These are phyloP conservation scores for Nemoura dubitans DNA, from an alignment of 2,888 invertebrate species.

Conservation along the genomic window DNA sequence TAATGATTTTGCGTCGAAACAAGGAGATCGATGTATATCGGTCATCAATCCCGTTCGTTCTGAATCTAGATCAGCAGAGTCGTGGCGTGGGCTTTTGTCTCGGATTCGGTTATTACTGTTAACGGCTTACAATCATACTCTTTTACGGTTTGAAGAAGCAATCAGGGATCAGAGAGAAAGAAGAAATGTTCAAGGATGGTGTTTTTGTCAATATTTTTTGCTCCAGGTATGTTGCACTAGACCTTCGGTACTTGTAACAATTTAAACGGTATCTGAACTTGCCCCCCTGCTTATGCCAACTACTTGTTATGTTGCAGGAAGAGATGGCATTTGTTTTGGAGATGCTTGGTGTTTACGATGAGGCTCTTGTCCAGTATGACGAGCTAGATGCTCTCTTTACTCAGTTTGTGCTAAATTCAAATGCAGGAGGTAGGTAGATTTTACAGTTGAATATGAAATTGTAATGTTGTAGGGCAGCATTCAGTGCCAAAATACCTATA, in stretches of 20 bases:
- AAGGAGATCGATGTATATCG: slow-evolving; percentile 83
- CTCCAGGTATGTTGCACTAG: slow-evolving; percentile 70
- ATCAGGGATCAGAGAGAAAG: slow-evolving; percentile 90
- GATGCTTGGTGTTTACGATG: slow-evolving; percentile 92
- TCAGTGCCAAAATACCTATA: too few species aligned
- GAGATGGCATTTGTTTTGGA: slow-evolving; percentile 94
- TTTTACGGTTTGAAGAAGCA: slow-evolving; percentile 87
- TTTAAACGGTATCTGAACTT: too few species aligned
- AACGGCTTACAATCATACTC: slow-evolving; percentile 85
- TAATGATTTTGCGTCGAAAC: slow-evolving; percentile 91
- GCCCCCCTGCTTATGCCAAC: neutral
- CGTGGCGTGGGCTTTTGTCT: slow-evolving; percentile 86
- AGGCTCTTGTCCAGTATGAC: slow-evolving; percentile 95
- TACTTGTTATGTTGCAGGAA: slow-evolving; percentile 70
- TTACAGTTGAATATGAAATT: too few species aligned
- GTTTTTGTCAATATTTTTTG: slow-evolving; percentile 93
- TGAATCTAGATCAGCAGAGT: slow-evolving; percentile 89
- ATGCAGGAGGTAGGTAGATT: slow-evolving; percentile 70
- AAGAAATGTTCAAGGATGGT: slow-evolving; percentile 91
- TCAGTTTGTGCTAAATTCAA: slow-evolving; percentile 95
- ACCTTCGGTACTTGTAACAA: neutral
- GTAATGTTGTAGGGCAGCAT: too few species aligned
- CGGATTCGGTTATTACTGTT: slow-evolving; percentile 85
- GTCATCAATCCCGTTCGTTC: slow-evolving; percentile 90
- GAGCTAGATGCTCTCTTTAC: slow-evolving; percentile 96